Evolutionary conservation across 1,140 invertebrate genomes (phyloP).

Genomic region (Ooceraea biroi): DNA sequence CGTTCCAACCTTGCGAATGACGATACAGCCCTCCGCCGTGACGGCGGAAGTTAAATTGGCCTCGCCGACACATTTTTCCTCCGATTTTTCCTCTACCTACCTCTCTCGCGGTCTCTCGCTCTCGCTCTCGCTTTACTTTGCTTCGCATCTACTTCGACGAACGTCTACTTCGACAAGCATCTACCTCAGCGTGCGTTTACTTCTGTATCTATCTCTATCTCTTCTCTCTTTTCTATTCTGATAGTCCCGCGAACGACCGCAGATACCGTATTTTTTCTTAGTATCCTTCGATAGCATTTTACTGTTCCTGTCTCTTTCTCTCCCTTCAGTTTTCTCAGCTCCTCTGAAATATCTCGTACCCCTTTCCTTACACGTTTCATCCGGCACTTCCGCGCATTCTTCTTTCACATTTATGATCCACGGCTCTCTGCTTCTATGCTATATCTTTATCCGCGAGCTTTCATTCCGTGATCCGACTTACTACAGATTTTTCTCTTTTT

Average conservation of each 20-base stretch:
- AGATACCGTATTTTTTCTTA: too few species aligned
- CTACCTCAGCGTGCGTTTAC: too few species aligned
- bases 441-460: neutral
- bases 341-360: too few species aligned
- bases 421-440: neutral
- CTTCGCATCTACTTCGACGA: too few species aligned
- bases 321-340: neutral
- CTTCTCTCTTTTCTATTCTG: too few species aligned
- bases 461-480: neutral
- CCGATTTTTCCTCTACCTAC: too few species aligned
- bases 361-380: neutral
- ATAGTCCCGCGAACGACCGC: neutral
- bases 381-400: neutral
- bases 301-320: neutral
- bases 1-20: constrained; percentile 49
- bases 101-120: too few species aligned
- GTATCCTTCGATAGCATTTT: neutral
- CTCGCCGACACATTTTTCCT: constrained; percentile 9
- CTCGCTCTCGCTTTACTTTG: too few species aligned
- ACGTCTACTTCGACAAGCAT: too few species aligned
- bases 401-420: neutral
- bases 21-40: constrained; percentile 22
- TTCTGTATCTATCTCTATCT: too few species aligned
- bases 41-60: constrained; percentile 34
- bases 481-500: neutral